Base-by-base conservation (phyloP, 2,797 vertebrate genomes). In the Mormyrus hasselquistii region DNA sequence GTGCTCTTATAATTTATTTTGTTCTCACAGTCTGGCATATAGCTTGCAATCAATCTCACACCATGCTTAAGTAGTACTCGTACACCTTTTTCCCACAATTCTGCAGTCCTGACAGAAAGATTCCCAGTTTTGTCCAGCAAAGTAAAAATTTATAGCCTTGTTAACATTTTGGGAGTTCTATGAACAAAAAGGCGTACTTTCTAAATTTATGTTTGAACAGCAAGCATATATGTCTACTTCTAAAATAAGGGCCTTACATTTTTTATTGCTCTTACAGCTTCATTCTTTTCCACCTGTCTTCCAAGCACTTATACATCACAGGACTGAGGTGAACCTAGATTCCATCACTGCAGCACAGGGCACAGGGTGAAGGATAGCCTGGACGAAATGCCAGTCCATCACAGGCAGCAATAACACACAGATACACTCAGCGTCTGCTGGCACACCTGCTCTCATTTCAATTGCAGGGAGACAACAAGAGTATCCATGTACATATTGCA, bases 101-200 rank as follows among this genome's bases (percentile, higher is more conserved):
- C 29, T 76, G 12, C 69, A 76, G 69, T 44, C 14, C 73, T 79
- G 73, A 79, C 73, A 79, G 73, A 69, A 69, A 65, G 22, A 73
- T 73, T 73, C 69, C 69, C 12, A 16, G 69, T 73, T 73, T 73
- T 73, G 69, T 38, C 29, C 4, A 38, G 69, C 69, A 5, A 73
- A 79, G 73, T 79, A 44, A 44, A 79, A 79, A 79, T 79, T 44
- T 41, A 79, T 79, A 79, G 73, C 73, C 73, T 79, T 79, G 38
- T 79, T 79, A 79, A 79, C 29, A 16, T 44, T 79, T 79, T 44
- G 73, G 34, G 38, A 44, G 73, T 79, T 44, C 34, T 4, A n/a
- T 44, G 34, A 79, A 9, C 73, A 79, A 79, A 59, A 44, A 19
- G 34, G 34, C 73, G 19, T 44, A 38, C 34, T 79, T 79, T 79